A percentile compares a stretch with the other conserved stretches of the same genome.
Evolutionary conservation across 2,113 vertebrate genomes (phyloP).

Genomic region (Perca fluviatilis): DNA sequence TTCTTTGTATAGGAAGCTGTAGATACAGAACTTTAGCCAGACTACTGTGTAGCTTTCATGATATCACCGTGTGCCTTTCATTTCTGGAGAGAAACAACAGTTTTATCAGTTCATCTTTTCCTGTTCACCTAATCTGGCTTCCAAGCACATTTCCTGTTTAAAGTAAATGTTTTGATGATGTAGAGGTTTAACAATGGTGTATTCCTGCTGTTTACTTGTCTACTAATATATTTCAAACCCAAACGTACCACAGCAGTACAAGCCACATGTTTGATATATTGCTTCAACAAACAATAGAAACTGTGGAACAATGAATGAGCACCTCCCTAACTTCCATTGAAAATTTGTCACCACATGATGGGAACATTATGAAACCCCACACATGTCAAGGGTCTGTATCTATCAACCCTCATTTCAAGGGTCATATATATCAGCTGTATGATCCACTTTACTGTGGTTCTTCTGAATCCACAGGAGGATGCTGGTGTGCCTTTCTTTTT

Average conservation of each 20-base stretch:
- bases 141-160: constrained; percentile 68
- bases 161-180: constrained; percentile 55
- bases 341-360: constrained; percentile 12
- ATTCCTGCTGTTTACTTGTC: constrained; percentile 57
- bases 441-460: constrained; percentile 4
- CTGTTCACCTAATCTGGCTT: constrained; percentile 49
- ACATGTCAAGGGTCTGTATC: not conserved
- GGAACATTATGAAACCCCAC: constrained; percentile 15
- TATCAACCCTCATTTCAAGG: constrained; percentile 19
- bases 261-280: constrained; percentile 28
- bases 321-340: constrained; percentile 2
- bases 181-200: constrained; percentile 60
- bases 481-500: constrained; percentile 40
- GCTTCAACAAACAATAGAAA: constrained; percentile 40
- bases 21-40: constrained; percentile 38
- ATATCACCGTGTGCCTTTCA: constrained; percentile 59
- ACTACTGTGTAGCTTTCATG: constrained; percentile 28
- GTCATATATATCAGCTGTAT: not conserved
- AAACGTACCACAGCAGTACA: constrained; percentile 17
- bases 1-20: constrained; percentile 49
- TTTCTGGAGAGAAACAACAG: constrained; percentile 34
- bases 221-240: constrained; percentile 58
- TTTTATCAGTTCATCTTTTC: constrained; percentile 54
- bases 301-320: constrained; percentile 33
- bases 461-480: constrained; percentile 14